phyloP scores from a whole-genome alignment of 2,113 vertebrate genomes.

The Alethe castanea region DNA sequence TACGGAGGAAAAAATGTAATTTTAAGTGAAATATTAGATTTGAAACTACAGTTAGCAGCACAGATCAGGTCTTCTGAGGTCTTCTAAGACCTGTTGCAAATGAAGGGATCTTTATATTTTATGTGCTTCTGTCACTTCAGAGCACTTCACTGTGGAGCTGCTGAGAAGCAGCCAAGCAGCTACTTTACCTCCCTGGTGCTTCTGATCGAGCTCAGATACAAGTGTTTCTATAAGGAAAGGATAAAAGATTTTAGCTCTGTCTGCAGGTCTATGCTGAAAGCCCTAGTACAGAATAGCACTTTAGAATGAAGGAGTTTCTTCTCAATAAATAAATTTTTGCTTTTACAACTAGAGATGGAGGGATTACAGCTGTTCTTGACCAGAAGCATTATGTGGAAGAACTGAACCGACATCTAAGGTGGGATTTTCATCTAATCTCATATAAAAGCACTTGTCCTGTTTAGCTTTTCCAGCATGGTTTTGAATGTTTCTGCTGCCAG shows the following conservation, averaged over 20 bases:
- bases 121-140: neutral
- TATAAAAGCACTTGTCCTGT: neutral
- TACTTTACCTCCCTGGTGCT: neutral
- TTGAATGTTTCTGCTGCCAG: neutral
- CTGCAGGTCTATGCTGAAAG: neutral
- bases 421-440: neutral
- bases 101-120: neutral
- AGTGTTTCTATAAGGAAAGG: neutral
- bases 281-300: neutral
- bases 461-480: neutral
- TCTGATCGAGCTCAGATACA: neutral
- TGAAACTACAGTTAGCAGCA: neutral
- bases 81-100: neutral
- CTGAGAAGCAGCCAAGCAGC: neutral
- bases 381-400: constrained; percentile 99
- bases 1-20: neutral
- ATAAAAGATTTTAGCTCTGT: neutral
- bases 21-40: neutral
- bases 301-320: neutral
- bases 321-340: neutral
- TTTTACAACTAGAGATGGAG: constrained; percentile 76
- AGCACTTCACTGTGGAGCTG: neutral
- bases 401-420: constrained; percentile 92
- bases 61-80: neutral
- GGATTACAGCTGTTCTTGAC: constrained; percentile 93